A percentile compares a stretch with the other conserved stretches of the same genome.
Evolutionary conservation across 2,797 vertebrate genomes (phyloP).

Genomic region (Hemibagrus guttatus): DNA sequence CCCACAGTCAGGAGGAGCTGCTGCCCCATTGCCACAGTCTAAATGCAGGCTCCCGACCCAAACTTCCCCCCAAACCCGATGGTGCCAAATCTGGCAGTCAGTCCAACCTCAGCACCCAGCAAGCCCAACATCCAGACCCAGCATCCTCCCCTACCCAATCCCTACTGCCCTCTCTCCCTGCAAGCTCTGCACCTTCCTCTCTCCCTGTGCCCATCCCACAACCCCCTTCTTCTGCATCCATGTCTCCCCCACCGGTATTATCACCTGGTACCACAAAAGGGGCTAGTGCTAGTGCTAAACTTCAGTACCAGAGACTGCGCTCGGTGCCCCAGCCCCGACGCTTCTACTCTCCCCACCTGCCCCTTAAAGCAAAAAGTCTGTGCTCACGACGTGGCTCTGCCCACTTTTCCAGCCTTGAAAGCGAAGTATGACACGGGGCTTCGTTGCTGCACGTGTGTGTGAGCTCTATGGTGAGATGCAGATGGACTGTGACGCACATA

Average conservation of each 20-base stretch:
- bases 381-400: constrained; percentile 89
- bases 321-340: constrained; percentile 82
- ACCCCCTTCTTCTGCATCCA: constrained; percentile 75
- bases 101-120: constrained; percentile 79
- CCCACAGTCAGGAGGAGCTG: constrained; percentile 81
- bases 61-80: constrained; percentile 75
- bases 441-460: constrained; percentile 76
- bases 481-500: constrained; percentile 77
- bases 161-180: constrained; percentile 64
- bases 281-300: constrained; percentile 81
- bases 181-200: constrained; percentile 74
- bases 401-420: constrained; percentile 94
- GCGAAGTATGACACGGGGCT: constrained; percentile 91
- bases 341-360: constrained; percentile 84
- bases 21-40: constrained; percentile 82
- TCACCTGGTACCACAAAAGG: constrained; percentile 76
- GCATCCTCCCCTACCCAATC: constrained; percentile 77
- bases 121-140: constrained; percentile 58
- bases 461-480: constrained; percentile 74
- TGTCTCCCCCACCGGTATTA: constrained; percentile 75
- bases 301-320: constrained; percentile 88
- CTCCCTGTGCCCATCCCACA: constrained; percentile 78
- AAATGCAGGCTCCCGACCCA: constrained; percentile 74
- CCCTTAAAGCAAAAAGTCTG: constrained; percentile 87
- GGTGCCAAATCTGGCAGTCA: constrained; percentile 79